These are phyloP conservation scores for Gryllus longicercus DNA, from an alignment of 2,888 invertebrate genomes.

Conservation along the genomic window DNA sequence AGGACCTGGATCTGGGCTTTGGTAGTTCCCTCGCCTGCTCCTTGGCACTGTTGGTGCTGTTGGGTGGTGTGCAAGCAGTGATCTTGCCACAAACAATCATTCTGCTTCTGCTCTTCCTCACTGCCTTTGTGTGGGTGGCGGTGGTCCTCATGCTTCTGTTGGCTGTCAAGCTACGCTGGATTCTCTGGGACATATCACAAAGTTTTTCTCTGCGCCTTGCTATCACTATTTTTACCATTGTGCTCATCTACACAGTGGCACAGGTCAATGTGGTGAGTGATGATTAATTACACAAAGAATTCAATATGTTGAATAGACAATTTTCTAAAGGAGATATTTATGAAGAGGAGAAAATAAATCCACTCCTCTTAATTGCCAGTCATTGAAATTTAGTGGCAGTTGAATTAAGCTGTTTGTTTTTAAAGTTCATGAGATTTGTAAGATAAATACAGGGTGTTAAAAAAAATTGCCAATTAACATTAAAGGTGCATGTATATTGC, in stretches of 20 bases:
- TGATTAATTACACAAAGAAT: too few species aligned
- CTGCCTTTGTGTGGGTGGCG: constrained; percentile 87
- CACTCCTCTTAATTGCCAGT: too few species aligned
- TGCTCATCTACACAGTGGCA: constrained; percentile 82
- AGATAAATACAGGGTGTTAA: too few species aligned
- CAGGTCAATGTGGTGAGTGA: constrained; percentile 88
- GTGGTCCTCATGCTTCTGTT: constrained; percentile 79
- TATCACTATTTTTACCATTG: constrained; percentile 81
- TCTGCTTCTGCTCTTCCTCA: constrained; percentile 76
- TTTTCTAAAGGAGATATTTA: too few species aligned
- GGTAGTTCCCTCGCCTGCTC: constrained; percentile 77
- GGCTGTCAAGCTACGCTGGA: constrained; percentile 77
- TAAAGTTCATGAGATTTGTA: too few species aligned
- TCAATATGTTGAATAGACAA: too few species aligned
- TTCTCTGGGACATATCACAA: constrained; percentile 80
- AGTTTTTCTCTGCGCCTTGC: constrained; percentile 79
- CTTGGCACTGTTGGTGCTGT: constrained; percentile 67
- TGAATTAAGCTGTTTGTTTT: too few species aligned
- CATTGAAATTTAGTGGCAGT: too few species aligned
- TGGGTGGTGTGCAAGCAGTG: constrained; percentile 73
- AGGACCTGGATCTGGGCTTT: constrained; percentile 81
- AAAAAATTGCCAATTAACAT: too few species aligned
- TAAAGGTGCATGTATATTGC: too few species aligned
- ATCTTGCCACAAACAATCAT: constrained; percentile 82
- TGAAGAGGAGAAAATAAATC: too few species aligned